A percentile compares a stretch with the other conserved stretches of the same genome.
Conservation (phyloP, 92 coral and sea anemone species). For the Ricordea florida region DNA sequence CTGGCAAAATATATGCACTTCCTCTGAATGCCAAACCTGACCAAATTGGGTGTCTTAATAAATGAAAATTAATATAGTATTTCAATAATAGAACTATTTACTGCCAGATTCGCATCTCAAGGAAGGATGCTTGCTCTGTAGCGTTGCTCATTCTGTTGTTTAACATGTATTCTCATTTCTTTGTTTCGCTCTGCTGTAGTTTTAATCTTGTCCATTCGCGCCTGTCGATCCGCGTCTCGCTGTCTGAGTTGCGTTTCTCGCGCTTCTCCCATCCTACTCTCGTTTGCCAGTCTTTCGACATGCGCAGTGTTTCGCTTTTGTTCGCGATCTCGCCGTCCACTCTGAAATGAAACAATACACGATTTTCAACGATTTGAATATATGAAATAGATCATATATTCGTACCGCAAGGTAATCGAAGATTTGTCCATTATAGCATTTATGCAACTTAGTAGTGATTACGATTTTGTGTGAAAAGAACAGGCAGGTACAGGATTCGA, state of each 20-base stretch:
- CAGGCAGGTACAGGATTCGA: too few relatives aligned
- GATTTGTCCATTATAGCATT: neutral
- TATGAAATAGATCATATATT: too few relatives aligned
- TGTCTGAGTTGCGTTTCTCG: slow-evolving; percentile 61
- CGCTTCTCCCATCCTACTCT: slow-evolving; percentile 56
- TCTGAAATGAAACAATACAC: slow-evolving; percentile 46
- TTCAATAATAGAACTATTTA: neutral
- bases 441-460: neutral
- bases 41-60: too few relatives aligned
- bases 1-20: too few relatives aligned
- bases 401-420: too few relatives aligned
- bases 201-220: slow-evolving; percentile 61
- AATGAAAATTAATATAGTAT: neutral
- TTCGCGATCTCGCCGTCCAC: slow-evolving; percentile 72
- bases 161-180: slow-evolving; percentile 76
- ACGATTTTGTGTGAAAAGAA: too few relatives aligned
- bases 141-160: slow-evolving; percentile 72
- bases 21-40: too few relatives aligned
- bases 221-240: slow-evolving; percentile 57
- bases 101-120: neutral
- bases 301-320: slow-evolving; percentile 66
- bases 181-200: slow-evolving; percentile 69
- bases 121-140: slow-evolving; percentile 83
- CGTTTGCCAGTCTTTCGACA: slow-evolving; percentile 72
- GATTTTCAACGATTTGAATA: too few relatives aligned